Evolutionary conservation across 2,797 vertebrate species (phyloP).

Genomic region (Aulostomus chinensis): DNA sequence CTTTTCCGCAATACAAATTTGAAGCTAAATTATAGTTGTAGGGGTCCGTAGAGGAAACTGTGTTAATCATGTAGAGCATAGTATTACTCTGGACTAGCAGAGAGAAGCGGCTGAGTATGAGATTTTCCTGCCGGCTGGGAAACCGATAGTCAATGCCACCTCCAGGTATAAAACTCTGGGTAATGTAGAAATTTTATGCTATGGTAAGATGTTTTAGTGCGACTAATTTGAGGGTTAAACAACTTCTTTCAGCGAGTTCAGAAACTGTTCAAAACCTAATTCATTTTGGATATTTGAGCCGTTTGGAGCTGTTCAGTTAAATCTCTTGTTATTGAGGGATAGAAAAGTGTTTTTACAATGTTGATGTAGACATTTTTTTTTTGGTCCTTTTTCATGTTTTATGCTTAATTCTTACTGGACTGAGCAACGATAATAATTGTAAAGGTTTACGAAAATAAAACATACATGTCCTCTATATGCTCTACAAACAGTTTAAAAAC

Average conservation of each 20-base stretch:
- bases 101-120: conserved; percentile 34
- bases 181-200: conserved; percentile 33
- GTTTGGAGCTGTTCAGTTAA: conserved; percentile 2
- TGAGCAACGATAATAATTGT: conserved; percentile 1
- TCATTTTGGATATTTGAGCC: conserved; percentile 18
- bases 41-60: conserved; percentile 58
- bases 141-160: conserved; percentile 47
- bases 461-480: background rate
- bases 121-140: conserved; percentile 59
- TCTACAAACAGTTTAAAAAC: background rate
- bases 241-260: conserved; percentile 36
- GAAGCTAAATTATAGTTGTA: conserved; percentile 69
- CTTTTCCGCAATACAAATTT: conserved; percentile 72
- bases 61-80: conserved; percentile 65
- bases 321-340: conserved; percentile 6
- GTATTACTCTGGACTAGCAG: conserved; percentile 59
- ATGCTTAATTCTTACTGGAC: conserved; percentile 9
- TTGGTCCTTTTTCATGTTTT: conserved; percentile 4
- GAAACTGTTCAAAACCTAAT: conserved; percentile 23
- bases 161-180: conserved; percentile 22
- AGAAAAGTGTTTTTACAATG: conserved; percentile 7
- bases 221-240: conserved; percentile 40
- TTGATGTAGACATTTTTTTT: conserved; percentile 1
- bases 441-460: too few relatives aligned
- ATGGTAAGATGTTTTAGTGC: conserved; percentile 32